Evolutionary conservation across 1,140 invertebrate genomes (phyloP), one percentile per base, ranked within the genome.

Genomic region (Heterodera carotae): DNA sequence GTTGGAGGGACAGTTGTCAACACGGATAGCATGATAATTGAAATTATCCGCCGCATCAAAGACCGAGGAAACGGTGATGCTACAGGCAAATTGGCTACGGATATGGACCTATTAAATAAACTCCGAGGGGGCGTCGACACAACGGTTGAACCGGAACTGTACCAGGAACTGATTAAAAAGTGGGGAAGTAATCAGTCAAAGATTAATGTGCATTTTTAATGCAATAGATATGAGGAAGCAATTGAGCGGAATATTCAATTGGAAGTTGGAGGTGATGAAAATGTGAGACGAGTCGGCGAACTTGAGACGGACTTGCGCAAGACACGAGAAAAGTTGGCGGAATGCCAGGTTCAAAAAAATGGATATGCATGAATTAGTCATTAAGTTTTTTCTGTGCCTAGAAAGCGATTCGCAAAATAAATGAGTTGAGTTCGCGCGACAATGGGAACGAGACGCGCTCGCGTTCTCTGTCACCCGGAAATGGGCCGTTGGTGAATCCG

Each of bases 151-250:
- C 67, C 76, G 36, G 86, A 87, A 34, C 48, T 88, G 29, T 77
- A 88, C 69, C 80, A 83, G n/a, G 87, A 86, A 59, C 76, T 86
- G 64, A 88, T 86, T 76, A 88, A 86, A 43, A 86, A 86, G 73
- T 86, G 60, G 33, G 79, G 25, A 71, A n/a, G 12, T 12, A 8
- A 69, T n/a, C n/a, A 10, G 8, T 67, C 31, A 33, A 29, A 27
- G 27, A 53, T 27, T 27, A 60, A 59, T 59, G 10, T 29, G 34
- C n/a, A 53, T 27, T 43, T 53, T 53, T 48, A 36, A 59, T 62
- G n/a, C 18, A 64, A 74, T n/a, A 86, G 78, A 67, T 79, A 87
- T 71, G 85, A 86, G 78, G 85, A 87, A 69, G 82, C 85, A 0
- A 88, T 87, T 72, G 85, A 87, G 67, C 75, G 86, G 59, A 87